Conservation (phyloP, 2,888 invertebrate species). For the Lasioglossum calceatum region DNA sequence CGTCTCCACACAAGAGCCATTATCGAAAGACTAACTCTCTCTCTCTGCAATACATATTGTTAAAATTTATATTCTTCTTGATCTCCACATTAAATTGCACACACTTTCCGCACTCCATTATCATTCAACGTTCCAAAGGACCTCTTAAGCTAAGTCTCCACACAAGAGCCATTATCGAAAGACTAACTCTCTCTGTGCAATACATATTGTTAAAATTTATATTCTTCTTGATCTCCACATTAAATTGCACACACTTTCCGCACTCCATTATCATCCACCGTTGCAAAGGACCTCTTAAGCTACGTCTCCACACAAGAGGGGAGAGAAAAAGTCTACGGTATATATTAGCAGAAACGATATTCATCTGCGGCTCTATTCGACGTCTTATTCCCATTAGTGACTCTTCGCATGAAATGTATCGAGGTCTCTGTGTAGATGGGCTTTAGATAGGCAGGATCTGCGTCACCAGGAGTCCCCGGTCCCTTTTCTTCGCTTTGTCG, state of each 20-base stretch:
- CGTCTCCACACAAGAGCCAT: not conserved
- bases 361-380: not conserved
- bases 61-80: not conserved
- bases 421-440: not conserved
- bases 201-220: not conserved
- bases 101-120: not conserved
- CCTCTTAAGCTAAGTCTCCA: not conserved
- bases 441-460: conserved; percentile 12
- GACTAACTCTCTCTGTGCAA: too few species aligned
- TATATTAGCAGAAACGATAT: conserved; percentile 25
- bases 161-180: too few species aligned
- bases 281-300: not conserved
- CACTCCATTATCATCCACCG: not conserved
- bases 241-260: not conserved
- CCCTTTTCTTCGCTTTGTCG: conserved; percentile 22
- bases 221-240: not conserved
- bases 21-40: not conserved
- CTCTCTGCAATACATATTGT: not conserved
- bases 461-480: conserved; percentile 20
- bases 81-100: not conserved
- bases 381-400: conserved; percentile 34
- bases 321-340: not conserved
- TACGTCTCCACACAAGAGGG: not conserved
- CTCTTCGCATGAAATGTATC: conserved; percentile 10
- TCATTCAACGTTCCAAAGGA: not conserved